A percentile compares a stretch with the other conserved stretches of the same genome.
phyloP scores from a whole-genome alignment of 2,888 invertebrate species.

The Heliconius ismenius region DNA sequence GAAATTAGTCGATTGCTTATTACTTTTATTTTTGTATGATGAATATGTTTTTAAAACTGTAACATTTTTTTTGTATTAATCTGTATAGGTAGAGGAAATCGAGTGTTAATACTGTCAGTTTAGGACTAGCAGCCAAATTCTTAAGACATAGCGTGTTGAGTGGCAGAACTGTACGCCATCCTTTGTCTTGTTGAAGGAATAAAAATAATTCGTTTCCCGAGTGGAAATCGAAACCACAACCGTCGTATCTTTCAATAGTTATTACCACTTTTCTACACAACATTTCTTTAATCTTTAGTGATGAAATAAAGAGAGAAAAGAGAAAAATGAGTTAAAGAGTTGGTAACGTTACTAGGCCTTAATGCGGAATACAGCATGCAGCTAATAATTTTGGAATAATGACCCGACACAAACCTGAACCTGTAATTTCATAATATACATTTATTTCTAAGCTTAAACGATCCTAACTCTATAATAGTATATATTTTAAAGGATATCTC shows the following conservation, averaged over 20 bases:
- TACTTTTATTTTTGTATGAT: conserved; percentile 4
- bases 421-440: not conserved
- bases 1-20: conserved; percentile 36
- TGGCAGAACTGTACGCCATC: not conserved
- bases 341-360: not conserved
- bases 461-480: not conserved
- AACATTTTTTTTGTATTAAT: too few relatives aligned
- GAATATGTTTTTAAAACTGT: too few relatives aligned
- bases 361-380: not conserved
- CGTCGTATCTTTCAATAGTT: not conserved
- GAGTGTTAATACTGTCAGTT: too few relatives aligned
- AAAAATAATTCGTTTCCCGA: too few relatives aligned
- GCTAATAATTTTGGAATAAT: not conserved
- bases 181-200: not conserved
- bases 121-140: too few relatives aligned
- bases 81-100: too few relatives aligned
- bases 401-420: not conserved
- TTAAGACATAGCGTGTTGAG: not conserved
- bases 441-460: not conserved
- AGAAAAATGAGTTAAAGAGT: too few relatives aligned
- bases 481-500: conserved; percentile 10
- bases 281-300: not conserved
- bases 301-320: too few relatives aligned
- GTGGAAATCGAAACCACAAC: too few relatives aligned
- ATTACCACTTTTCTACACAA: not conserved